phyloP scores from a whole-genome alignment of 2,888 invertebrate genomes.

The Tupiocoris notatus region DNA sequence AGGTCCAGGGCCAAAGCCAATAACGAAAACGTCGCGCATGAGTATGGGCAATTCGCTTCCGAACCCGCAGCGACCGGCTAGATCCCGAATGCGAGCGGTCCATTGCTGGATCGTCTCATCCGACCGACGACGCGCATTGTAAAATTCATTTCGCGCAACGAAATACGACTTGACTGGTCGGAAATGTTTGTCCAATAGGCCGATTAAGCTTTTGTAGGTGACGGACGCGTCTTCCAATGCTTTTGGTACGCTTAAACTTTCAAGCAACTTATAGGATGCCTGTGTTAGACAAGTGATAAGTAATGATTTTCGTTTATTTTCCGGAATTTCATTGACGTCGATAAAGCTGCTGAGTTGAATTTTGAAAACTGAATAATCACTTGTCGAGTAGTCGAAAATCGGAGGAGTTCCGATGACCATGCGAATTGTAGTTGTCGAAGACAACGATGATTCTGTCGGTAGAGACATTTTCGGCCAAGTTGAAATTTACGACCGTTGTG shows the following conservation, averaged over 20 bases:
- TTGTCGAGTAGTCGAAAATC: not conserved
- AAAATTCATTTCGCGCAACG: too few relatives aligned
- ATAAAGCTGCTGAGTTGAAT: not conserved
- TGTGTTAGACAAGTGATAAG: not conserved
- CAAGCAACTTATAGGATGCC: not conserved
- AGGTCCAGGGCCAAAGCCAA: conserved; percentile 10
- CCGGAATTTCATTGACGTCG: not conserved
- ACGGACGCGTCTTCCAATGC: not conserved
- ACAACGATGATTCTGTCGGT: too few relatives aligned
- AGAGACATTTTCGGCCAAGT: too few relatives aligned
- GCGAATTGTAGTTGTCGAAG: too few relatives aligned
- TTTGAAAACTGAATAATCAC: not conserved
- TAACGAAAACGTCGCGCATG: conserved; percentile 13
- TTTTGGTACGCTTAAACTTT: not conserved
- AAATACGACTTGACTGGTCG: too few relatives aligned
- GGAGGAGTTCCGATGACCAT: not conserved
- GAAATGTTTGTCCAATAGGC: not conserved
- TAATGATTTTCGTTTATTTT: not conserved
- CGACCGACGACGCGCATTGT: not conserved
- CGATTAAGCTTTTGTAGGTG: not conserved
- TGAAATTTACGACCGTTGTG: too few relatives aligned
- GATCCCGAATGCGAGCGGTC: conserved; percentile 6
- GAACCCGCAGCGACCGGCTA: conserved; percentile 6
- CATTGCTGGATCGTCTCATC: too few relatives aligned
- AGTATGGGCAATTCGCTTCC: conserved; percentile 4